Evolutionary conservation across 1,140 invertebrate species (phyloP).

Genomic region (Tetramorium alpestre): DNA sequence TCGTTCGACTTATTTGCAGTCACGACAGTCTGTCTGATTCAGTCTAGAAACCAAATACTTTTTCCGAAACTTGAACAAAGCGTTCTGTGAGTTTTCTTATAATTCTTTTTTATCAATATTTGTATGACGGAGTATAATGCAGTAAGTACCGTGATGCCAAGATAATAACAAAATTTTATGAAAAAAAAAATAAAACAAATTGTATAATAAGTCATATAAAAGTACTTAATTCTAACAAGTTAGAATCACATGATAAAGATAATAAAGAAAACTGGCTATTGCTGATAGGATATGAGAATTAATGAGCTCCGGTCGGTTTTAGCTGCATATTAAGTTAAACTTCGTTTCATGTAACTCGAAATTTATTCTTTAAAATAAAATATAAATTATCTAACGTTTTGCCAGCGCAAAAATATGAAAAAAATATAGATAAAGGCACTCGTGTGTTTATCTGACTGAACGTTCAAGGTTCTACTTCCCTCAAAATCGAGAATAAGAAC

Average conservation of each 20-base stretch:
- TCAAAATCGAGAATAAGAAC: slow-evolving; percentile 57
- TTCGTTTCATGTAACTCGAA: not conserved
- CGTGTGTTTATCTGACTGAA: slow-evolving; percentile 34
- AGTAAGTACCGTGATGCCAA: not conserved
- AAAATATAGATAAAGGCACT: slow-evolving; percentile 2
- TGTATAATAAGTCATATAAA: not conserved
- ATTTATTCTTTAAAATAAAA: not conserved
- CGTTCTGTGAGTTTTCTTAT: not conserved
- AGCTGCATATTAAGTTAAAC: not conserved
- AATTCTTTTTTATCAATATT: not conserved
- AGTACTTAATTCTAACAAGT: not conserved
- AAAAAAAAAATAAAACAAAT: not conserved
- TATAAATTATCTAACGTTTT: not conserved
- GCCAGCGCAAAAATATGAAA: not conserved
- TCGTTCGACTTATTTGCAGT: not conserved
- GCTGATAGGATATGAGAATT: not conserved
- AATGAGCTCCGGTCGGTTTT: not conserved
- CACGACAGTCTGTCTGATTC: not conserved
- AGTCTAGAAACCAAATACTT: not conserved
- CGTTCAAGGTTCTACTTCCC: slow-evolving; percentile 54
- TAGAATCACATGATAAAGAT: not conserved
- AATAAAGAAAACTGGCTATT: not conserved
- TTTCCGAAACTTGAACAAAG: not conserved
- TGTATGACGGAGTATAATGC: not conserved
- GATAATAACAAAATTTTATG: not conserved